phyloP scores from a whole-genome alignment of 2,797 vertebrate species.

The Smutsia temminckii region DNA sequence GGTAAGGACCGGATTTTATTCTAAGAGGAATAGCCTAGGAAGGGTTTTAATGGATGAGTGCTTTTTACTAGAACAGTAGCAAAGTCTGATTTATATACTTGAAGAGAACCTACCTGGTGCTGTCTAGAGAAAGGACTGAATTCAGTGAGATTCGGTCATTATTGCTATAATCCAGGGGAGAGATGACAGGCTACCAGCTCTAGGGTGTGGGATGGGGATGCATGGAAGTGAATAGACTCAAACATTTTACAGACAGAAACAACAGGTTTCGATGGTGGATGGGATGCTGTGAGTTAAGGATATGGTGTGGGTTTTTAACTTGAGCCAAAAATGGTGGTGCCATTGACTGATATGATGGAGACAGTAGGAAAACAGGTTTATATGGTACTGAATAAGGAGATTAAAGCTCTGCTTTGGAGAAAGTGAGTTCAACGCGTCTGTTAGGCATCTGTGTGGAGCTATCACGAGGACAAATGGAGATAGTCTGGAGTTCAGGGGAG shows the following conservation, averaged over 20 bases:
- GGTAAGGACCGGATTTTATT: background rate
- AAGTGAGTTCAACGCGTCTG: background rate
- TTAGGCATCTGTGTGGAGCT: background rate
- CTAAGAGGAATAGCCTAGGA: background rate
- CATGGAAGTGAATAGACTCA: background rate
- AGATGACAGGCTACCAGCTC: background rate
- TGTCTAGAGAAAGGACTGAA: background rate
- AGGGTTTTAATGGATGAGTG: background rate
- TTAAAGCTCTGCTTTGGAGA: background rate
- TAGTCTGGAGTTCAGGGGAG: background rate
- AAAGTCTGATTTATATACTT: background rate
- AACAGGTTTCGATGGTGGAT: background rate
- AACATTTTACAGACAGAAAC: background rate
- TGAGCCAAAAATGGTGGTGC: background rate
- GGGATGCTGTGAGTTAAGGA: background rate
- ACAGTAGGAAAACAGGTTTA: background rate
- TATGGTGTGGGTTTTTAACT: background rate
- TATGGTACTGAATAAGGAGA: background rate
- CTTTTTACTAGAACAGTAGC: background rate
- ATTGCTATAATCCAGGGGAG: background rate
- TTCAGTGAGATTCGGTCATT: background rate
- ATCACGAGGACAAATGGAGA: background rate
- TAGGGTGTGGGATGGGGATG: background rate
- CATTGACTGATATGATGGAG: constrained; percentile 11
- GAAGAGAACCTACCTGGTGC: background rate